These are phyloP conservation scores for Mactra quadrangularis DNA, from an alignment of 1,140 invertebrate genomes.

Conservation along the genomic window DNA sequence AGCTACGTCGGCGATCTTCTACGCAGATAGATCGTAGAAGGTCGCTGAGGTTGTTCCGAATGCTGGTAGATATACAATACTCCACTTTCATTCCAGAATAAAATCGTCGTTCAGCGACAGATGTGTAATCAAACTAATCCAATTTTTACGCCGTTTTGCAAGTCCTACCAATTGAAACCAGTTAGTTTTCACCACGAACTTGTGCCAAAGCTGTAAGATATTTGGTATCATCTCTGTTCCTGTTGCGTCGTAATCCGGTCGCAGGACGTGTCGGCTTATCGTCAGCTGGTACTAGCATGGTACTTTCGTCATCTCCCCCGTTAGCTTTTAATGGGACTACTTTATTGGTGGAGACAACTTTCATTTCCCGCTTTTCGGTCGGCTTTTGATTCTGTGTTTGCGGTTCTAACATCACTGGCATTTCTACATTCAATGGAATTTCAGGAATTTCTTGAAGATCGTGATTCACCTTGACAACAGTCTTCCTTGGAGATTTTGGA, in stretches of 20 bases:
- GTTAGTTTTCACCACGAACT: constrained; percentile 50
- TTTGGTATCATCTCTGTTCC: constrained; percentile 46
- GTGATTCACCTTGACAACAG: constrained; percentile 25
- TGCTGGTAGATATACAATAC: too few species aligned
- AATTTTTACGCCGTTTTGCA: too few species aligned
- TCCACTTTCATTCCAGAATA: too few species aligned
- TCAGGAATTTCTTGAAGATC: constrained; percentile 53
- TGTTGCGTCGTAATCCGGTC: constrained; percentile 19
- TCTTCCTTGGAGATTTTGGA: constrained; percentile 11
- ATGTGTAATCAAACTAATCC: too few species aligned
- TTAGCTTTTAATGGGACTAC: constrained; percentile 42
- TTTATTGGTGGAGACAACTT: constrained; percentile 48
- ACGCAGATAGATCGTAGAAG: too few species aligned
- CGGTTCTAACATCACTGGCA: not conserved
- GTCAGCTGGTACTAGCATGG: constrained; percentile 38
- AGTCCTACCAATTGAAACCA: too few species aligned
- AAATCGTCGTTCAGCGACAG: too few species aligned
- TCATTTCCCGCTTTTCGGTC: constrained; percentile 39
- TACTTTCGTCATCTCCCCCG: constrained; percentile 42
- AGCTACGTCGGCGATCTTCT: too few species aligned
- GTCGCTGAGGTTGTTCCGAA: too few species aligned
- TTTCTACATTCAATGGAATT: constrained; percentile 43
- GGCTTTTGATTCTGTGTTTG: not conserved
- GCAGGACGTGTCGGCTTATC: constrained; percentile 21
- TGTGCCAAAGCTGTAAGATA: constrained; percentile 40